phyloP scores from a whole-genome alignment of 2,797 vertebrate genomes.

The Toxotes lorentzi region DNA sequence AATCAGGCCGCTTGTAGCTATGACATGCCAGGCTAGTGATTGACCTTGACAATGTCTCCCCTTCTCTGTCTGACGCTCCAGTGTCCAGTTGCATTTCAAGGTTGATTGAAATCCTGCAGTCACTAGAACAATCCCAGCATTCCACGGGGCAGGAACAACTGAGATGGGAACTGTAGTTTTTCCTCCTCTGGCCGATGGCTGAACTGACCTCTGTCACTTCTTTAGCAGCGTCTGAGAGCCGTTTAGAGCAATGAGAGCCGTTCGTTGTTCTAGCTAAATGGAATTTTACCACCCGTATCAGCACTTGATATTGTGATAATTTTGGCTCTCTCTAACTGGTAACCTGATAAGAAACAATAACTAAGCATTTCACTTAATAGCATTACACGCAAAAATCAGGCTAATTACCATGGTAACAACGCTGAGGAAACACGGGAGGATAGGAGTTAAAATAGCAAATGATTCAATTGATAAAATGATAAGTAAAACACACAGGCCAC shows the following conservation, averaged over 20 bases:
- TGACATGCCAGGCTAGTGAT: constrained; percentile 70
- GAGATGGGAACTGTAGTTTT: constrained; percentile 64
- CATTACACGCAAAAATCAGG: constrained; percentile 67
- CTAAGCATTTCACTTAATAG: constrained; percentile 67
- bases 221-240: not conserved
- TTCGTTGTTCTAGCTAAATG: constrained; percentile 30
- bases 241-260: constrained; percentile 11
- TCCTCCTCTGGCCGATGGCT: constrained; percentile 5
- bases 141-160: constrained; percentile 58
- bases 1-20: constrained; percentile 76
- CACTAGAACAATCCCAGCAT: constrained; percentile 75
- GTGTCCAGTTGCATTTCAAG: constrained; percentile 79
- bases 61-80: constrained; percentile 64
- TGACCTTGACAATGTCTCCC: constrained; percentile 80
- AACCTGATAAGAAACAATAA: constrained; percentile 71
- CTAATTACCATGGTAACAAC: constrained; percentile 72
- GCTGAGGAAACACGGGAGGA: constrained; percentile 28
- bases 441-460: constrained; percentile 63
- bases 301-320: constrained; percentile 64
- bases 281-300: constrained; percentile 47
- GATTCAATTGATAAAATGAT: constrained; percentile 53
- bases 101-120: constrained; percentile 78
- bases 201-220: constrained; percentile 37
- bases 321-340: constrained; percentile 45
- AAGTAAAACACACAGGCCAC: constrained; percentile 24